Conservation (phyloP, 2,888 invertebrate species). For the Aelia acuminata region DNA sequence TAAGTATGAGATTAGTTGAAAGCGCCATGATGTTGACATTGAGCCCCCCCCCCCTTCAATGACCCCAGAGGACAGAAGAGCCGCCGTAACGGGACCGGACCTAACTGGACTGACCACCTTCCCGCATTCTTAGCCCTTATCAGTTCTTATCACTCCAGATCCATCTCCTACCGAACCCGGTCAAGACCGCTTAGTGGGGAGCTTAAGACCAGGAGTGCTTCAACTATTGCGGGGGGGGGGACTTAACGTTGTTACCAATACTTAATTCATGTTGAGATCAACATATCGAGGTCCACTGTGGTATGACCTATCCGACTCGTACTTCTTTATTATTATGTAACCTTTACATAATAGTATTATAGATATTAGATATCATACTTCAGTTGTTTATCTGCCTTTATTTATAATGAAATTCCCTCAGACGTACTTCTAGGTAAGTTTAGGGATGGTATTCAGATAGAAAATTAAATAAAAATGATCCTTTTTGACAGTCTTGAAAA, state of each 20-base stretch:
- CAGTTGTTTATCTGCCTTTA: too few species aligned
- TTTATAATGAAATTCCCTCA: too few species aligned
- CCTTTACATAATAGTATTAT: too few species aligned
- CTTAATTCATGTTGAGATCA: neutral
- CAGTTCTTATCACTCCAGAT: neutral
- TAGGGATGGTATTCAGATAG: too few species aligned
- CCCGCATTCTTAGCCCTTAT: constrained; percentile 43
- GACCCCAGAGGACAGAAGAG: neutral
- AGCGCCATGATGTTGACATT: neutral
- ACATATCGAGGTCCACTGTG: neutral
- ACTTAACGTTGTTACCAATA: neutral
- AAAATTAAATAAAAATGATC: too few species aligned
- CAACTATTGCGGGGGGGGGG: neutral
- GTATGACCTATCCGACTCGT: neutral
- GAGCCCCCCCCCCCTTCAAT: neutral
- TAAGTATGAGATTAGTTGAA: neutral
- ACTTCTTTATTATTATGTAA: too few species aligned
- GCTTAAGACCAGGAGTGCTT: neutral
- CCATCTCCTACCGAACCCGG: neutral
- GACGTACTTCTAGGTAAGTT: too few species aligned
- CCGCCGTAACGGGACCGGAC: neutral
- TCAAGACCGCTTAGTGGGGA: neutral
- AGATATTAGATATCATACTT: too few species aligned
- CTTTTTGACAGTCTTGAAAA: too few species aligned
- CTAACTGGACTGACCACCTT: constrained; percentile 12